Evolutionary conservation across 2,888 invertebrate species (phyloP).

Genomic region (Aporophyla nigra): DNA sequence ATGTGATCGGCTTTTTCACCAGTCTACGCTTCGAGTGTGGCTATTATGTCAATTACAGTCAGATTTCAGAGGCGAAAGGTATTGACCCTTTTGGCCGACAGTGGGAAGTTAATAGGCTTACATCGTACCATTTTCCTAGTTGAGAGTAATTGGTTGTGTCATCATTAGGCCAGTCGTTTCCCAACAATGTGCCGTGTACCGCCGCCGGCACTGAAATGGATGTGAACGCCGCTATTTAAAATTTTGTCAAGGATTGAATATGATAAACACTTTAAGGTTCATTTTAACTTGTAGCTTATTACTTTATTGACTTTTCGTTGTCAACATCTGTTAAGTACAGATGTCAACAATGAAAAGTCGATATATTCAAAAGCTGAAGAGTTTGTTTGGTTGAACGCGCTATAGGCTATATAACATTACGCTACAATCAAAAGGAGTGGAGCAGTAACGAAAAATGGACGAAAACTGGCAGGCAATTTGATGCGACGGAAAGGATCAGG

Average conservation of each 20-base stretch:
- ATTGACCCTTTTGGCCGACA: neutral
- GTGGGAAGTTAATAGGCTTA: conserved; percentile 19
- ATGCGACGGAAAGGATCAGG: too few relatives aligned
- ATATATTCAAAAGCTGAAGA: too few relatives aligned
- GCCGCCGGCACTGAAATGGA: neutral
- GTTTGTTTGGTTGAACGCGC: too few relatives aligned
- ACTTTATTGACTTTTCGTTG: neutral
- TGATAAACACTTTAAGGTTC: neutral
- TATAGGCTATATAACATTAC: too few relatives aligned
- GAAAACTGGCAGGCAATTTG: too few relatives aligned
- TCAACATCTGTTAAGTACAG: neutral
- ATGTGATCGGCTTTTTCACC: conserved; percentile 1
- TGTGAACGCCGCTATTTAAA: neutral
- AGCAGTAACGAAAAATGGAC: too few relatives aligned
- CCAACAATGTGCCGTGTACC: neutral
- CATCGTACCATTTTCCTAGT: conserved; percentile 18
- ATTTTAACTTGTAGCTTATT: neutral
- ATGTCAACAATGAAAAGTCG: too few relatives aligned
- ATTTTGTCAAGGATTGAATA: neutral
- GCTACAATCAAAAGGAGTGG: too few relatives aligned
- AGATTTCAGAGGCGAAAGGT: conserved; percentile 23
- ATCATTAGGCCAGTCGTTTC: conserved; percentile 24
- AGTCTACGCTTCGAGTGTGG: neutral
- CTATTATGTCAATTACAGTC: conserved; percentile 35
- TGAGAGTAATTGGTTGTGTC: conserved; percentile 33